Conservation (phyloP, 2,113 vertebrate genomes). For the Peromyscus maniculatus region DNA sequence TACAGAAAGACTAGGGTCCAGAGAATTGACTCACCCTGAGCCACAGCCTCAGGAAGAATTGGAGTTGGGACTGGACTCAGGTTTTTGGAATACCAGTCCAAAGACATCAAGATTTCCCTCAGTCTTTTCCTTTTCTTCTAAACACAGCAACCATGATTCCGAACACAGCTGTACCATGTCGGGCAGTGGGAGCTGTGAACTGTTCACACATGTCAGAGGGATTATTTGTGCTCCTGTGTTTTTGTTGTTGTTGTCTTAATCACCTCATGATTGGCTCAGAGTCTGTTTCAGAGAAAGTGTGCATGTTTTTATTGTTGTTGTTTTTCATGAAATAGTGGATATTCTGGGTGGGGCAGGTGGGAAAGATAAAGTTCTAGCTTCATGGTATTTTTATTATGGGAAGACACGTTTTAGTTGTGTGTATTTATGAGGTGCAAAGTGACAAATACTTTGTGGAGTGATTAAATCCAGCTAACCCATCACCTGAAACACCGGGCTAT, state of each 20-base stretch:
- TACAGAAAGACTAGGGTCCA: not conserved
- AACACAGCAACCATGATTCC: not conserved
- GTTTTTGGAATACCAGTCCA: not conserved
- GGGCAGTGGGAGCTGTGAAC: rapidly evolving
- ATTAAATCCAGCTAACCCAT: not conserved
- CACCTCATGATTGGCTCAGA: not conserved
- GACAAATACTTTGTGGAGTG: not conserved
- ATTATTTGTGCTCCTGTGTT: not conserved
- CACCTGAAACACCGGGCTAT: not conserved
- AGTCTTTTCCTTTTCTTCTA: not conserved
- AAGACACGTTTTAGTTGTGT: not conserved
- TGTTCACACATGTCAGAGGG: not conserved
- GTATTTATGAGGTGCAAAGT: not conserved
- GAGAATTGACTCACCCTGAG: not conserved
- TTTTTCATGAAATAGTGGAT: not conserved
- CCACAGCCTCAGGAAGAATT: not conserved
- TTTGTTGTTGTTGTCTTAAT: not conserved
- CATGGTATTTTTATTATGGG: not conserved
- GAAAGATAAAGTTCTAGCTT: not conserved
- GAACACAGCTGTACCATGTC: not conserved
- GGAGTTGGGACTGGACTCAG: not conserved
- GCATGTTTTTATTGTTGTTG: not conserved
- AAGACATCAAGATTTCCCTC: not conserved
- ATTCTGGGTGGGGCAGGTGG: no score
- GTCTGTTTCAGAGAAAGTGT: not conserved